Conservation (phyloP, 2,888 invertebrate genomes). For the Gandaritis pyraliata region DNA sequence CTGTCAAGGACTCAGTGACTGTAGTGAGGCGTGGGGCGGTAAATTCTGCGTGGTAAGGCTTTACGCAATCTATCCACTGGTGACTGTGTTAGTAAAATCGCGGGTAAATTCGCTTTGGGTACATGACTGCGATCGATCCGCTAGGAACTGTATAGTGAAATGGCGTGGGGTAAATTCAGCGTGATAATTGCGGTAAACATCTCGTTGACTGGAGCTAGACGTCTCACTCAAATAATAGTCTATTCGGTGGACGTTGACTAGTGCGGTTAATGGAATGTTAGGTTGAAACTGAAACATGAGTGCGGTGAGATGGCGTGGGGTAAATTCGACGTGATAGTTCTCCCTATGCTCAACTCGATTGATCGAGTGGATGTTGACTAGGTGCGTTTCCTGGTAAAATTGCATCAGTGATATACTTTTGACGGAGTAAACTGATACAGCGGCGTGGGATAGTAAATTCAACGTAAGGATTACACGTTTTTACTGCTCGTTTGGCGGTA, state of each 20-base stretch:
- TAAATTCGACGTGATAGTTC: slow-evolving; percentile 10
- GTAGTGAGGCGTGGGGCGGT: neutral
- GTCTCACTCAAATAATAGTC: too few species aligned
- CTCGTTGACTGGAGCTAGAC: too few species aligned
- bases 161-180: too few species aligned
- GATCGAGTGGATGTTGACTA: neutral
- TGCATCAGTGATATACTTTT: neutral
- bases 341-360: neutral
- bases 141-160: too few species aligned
- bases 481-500: neutral
- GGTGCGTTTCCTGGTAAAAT: neutral
- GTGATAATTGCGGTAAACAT: too few species aligned
- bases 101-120: neutral
- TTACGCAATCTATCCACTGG: neutral
- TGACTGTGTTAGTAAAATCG: neutral
- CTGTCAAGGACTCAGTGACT: too few species aligned
- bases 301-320: neutral
- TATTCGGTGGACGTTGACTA: too few species aligned
- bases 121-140: too few species aligned
- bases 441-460: slow-evolving; percentile 5
- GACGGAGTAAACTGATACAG: neutral
- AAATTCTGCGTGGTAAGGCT: slow-evolving; percentile 11
- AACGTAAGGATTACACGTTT: too few species aligned
- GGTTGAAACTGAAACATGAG: neutral
- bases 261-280: neutral